Conservation (phyloP, 2,888 invertebrate genomes). For the Phasia obesa region DNA sequence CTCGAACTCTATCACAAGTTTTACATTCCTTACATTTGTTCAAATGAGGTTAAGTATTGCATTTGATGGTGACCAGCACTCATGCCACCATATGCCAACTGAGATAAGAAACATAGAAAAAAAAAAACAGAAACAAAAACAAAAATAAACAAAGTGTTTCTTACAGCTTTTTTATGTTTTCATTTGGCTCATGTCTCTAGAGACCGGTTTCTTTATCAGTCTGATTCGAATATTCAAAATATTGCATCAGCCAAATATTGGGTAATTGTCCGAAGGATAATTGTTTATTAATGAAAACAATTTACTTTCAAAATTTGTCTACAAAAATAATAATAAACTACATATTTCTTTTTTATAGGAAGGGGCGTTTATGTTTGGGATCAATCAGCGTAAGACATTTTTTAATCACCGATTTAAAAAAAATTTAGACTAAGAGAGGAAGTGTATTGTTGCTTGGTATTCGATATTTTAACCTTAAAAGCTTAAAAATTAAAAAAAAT, state of each 20-base stretch:
- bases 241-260: conserved; percentile 67
- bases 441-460: too few species aligned
- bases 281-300: conserved; percentile 20
- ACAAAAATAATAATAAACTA: not conserved
- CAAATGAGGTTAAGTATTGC: conserved; percentile 66
- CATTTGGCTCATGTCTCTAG: conserved; percentile 50
- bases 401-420: too few species aligned
- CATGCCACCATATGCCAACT: conserved; percentile 62
- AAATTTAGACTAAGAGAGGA: too few species aligned
- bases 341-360: not conserved
- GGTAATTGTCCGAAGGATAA: conserved; percentile 57
- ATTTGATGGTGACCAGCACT: conserved; percentile 61
- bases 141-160: not conserved
- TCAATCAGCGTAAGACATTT: too few species aligned
- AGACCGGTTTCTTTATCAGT: conserved; percentile 52
- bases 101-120: conserved; percentile 52
- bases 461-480: too few species aligned
- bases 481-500: too few species aligned
- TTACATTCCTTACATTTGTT: conserved; percentile 59
- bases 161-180: conserved; percentile 33
- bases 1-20: conserved; percentile 35
- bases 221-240: conserved; percentile 50
- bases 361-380: not conserved
- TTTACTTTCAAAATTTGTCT: conserved; percentile 17
- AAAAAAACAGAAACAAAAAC: not conserved